Evolutionary conservation across 53 echinoderm and acorn worm genomes (phyloP).

Genomic region (Hippasteria phrygiana): DNA sequence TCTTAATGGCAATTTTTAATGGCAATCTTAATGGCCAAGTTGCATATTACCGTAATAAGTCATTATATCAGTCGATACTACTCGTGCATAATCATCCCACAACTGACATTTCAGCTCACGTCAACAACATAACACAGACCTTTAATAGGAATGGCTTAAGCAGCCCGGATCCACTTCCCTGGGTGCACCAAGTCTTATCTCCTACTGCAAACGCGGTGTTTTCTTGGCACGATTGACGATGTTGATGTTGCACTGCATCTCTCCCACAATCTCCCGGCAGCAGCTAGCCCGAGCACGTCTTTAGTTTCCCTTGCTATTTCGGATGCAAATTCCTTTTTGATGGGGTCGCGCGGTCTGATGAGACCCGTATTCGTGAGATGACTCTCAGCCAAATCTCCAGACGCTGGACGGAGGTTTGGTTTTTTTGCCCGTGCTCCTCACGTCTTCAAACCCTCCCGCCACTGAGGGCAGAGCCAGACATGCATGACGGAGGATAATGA

Average conservation of each 20-base stretch:
- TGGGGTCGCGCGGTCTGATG: neutral
- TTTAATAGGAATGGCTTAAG: neutral
- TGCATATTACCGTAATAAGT: neutral
- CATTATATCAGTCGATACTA: neutral
- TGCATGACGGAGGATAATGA: conserved; percentile 51
- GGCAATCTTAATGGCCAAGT: no score
- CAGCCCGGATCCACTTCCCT: neutral
- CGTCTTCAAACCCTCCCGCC: conserved; percentile 62
- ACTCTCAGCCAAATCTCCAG: conserved; percentile 13
- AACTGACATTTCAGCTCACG: neutral
- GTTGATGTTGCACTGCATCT: neutral
- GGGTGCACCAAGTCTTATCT: neutral
- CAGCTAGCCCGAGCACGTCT: neutral
- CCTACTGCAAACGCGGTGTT: neutral
- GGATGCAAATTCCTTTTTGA: conserved; percentile 26
- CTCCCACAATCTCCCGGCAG: neutral
- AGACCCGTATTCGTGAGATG: conserved; percentile 10
- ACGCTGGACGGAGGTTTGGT: conserved; percentile 1
- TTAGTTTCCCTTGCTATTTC: neutral
- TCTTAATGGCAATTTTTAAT: no score
- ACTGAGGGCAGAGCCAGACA: conserved; percentile 32
- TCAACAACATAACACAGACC: conserved; percentile 13
- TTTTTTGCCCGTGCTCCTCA: conserved; percentile 16
- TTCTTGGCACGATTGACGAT: neutral
- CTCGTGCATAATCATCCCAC: neutral